phyloP scores from a whole-genome alignment of 2,113 vertebrate species.

The Clarias macrocephalus region DNA sequence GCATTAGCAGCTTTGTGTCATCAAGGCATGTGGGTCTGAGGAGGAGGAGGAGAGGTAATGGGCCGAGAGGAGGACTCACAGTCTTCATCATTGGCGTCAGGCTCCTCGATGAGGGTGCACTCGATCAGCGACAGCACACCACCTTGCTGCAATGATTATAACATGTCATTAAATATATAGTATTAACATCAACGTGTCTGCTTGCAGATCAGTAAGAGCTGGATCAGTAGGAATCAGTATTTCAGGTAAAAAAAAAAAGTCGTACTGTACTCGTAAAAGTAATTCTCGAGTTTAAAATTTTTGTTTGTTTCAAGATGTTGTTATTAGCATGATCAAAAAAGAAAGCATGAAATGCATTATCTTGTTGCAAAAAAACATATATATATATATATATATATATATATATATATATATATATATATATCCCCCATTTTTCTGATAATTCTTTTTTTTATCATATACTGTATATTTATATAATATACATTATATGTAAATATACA shows the following conservation, averaged over 20 bases:
- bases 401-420: no score
- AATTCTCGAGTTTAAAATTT: background rate
- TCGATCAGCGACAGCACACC: constrained; percentile 94
- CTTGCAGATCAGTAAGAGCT: background rate
- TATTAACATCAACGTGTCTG: background rate
- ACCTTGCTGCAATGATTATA: constrained; percentile 82
- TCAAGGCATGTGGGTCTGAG: background rate
- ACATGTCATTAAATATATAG: constrained; percentile 10
- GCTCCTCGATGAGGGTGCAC: constrained; percentile 93
- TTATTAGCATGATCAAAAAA: background rate
- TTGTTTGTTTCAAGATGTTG: background rate
- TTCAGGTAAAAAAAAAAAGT: no score
- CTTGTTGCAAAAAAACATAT: no score
- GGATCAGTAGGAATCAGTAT: background rate
- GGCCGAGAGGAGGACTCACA: constrained; percentile 75
- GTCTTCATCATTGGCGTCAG: constrained; percentile 88
- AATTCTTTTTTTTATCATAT: no score
- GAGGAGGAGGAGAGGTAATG: constrained; percentile 14
- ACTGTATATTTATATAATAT: no score
- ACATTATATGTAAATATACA: no score
- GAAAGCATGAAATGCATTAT: background rate
- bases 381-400: no score
- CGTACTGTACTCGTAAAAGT: no score
- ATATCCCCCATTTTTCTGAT: no score
- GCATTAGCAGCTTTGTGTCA: constrained; percentile 36